These are phyloP conservation scores for Zaprionus lineosus DNA, from an alignment of 2,888 invertebrate genomes.

Conservation along the genomic window DNA sequence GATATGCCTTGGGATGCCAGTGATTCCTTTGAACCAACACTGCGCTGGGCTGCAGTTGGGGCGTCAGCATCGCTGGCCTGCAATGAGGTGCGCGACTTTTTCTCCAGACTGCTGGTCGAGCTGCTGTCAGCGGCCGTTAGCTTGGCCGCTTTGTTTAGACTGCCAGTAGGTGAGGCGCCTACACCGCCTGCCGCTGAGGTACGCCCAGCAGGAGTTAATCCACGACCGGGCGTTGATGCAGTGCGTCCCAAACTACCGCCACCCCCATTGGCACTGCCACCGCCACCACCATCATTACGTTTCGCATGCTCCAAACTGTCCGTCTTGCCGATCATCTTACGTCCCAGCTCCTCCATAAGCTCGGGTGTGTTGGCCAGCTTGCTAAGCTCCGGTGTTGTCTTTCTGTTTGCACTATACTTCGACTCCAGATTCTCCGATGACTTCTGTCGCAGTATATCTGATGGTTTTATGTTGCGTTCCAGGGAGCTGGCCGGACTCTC, in stretches of 20 bases:
- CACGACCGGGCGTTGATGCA: conserved; percentile 61
- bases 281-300: conserved; percentile 61
- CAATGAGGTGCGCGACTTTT: conserved; percentile 75
- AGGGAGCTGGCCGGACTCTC: conserved; percentile 82
- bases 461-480: conserved; percentile 83
- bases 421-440: conserved; percentile 82
- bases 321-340: conserved; percentile 81
- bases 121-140: conserved; percentile 76
- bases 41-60: conserved; percentile 58
- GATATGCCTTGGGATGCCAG: conserved; percentile 83
- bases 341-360: conserved; percentile 82
- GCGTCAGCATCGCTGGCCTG: conserved; percentile 71
- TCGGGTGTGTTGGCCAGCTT: conserved; percentile 80
- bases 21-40: conserved; percentile 83
- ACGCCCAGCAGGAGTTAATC: conserved; percentile 55
- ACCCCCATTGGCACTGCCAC: conserved; percentile 22
- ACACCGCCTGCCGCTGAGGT: conserved; percentile 39
- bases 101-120: conserved; percentile 80
- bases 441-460: conserved; percentile 83
- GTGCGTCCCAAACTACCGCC: conserved; percentile 81
- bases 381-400: conserved; percentile 82
- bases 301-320: conserved; percentile 82
- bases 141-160: conserved; percentile 75
- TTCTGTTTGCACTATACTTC: conserved; percentile 80
- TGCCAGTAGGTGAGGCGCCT: conserved; percentile 82